Evolutionary conservation across 2,888 invertebrate genomes (phyloP).

Genomic region (Heteromurus nitidus): DNA sequence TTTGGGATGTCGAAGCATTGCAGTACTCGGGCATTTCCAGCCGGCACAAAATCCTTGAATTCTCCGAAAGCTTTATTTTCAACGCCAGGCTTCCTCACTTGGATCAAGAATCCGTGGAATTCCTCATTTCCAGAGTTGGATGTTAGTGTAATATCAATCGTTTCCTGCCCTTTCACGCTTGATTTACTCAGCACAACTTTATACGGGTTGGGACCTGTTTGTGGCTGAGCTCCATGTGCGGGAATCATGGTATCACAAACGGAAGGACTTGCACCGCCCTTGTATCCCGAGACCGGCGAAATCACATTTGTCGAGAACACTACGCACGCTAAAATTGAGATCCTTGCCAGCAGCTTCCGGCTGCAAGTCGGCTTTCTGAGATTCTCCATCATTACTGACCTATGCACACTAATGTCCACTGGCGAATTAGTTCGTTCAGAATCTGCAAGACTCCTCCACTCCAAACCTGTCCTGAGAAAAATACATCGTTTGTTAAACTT

Average conservation of each 20-base stretch:
- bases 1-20: constrained; percentile 4
- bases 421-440: not conserved
- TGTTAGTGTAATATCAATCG: constrained; percentile 78
- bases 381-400: constrained; percentile 6
- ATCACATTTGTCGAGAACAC: not conserved
- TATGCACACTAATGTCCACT: not conserved
- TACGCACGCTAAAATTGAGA: not conserved
- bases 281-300: constrained; percentile 6
- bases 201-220: constrained; percentile 72
- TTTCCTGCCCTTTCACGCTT: constrained; percentile 76
- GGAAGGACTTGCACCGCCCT: constrained; percentile 72
- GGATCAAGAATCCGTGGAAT: constrained; percentile 82
- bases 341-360: not conserved
- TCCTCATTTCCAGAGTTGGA: constrained; percentile 78
- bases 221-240: constrained; percentile 73
- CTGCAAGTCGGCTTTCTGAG: not conserved
- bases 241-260: constrained; percentile 74
- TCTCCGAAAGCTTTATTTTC: constrained; percentile 75
- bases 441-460: not conserved
- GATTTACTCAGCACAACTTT: constrained; percentile 64
- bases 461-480: not conserved
- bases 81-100: constrained; percentile 78
- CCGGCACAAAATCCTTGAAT: not conserved
- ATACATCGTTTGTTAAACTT: not conserved
- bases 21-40: not conserved